phyloP scores from a whole-genome alignment of 2,888 invertebrate species.

The Scaptomyza caliginosa region DNA sequence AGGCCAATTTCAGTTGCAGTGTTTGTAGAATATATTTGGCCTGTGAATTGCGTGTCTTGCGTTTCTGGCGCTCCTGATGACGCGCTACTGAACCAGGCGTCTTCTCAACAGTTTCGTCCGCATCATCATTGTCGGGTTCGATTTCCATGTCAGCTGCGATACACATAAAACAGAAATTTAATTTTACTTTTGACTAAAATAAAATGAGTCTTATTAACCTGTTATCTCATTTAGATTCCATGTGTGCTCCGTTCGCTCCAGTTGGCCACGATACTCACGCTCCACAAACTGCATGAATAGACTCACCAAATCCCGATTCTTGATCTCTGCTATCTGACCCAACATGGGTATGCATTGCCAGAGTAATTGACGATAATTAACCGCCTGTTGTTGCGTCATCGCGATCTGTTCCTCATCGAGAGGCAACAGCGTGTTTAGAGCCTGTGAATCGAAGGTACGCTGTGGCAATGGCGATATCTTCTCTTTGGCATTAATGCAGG shows the following conservation, averaged over 20 bases:
- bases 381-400: constrained; percentile 67
- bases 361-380: constrained; percentile 91
- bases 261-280: constrained; percentile 86
- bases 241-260: constrained; percentile 86
- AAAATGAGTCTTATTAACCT: constrained; percentile 11
- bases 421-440: constrained; percentile 57
- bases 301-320: constrained; percentile 91
- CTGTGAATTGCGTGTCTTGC: constrained; percentile 45
- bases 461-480: constrained; percentile 6
- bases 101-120: constrained; percentile 69
- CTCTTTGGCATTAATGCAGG: constrained; percentile 84
- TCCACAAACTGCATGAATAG: constrained; percentile 91
- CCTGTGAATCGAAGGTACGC: constrained; percentile 29
- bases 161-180: not conserved
- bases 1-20: constrained; percentile 88
- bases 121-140: constrained; percentile 10
- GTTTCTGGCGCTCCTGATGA: constrained; percentile 22
- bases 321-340: constrained; percentile 90
- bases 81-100: not conserved
- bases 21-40: constrained; percentile 80
- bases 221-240: constrained; percentile 85
- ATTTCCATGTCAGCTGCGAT: constrained; percentile 18
- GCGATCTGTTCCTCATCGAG: constrained; percentile 21
- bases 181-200: not conserved
- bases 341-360: constrained; percentile 91